Base-by-base conservation (phyloP, 2,797 vertebrate genomes). In the Argentina silus region DNA sequence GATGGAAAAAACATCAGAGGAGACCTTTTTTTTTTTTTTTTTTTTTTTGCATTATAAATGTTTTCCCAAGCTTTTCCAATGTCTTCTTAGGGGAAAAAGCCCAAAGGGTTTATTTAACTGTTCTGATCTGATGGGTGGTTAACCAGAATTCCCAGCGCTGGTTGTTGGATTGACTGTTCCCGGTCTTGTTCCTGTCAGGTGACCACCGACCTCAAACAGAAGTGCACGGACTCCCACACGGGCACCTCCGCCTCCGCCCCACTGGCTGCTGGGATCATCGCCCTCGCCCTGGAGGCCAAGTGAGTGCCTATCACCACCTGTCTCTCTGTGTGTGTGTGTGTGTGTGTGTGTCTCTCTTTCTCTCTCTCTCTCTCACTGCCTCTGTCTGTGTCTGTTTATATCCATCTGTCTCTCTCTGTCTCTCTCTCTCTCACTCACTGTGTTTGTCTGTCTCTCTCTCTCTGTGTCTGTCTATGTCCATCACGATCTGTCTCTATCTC, bases 171-270 rank as follows among this genome's bases (percentile, higher is more conserved):
- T 19, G 66, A 0, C 72, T 70, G 65, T 21, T 5, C 50, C 7
- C 0, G 81, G 71, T 81, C 55, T 8, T 86, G 56, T 78, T 80
- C 62, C 44, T 44, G 23, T 47, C 72, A 98, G 98, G 95, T 99
- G 81, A 99, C 98, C 0, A 99, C 98, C 15, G 98, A 99, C 88
- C 93, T 99, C 74, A 94, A 97, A 69, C 96, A 97, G 86, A 98
- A 98, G 75, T 99, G 98, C 89, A 99, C 98, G 0, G 97, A 98
- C 68, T 94, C 97, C 0, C 98, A 99, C 93, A 99, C 97, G 0
- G 98, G 98, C 57, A 99, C 98, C 0, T 99, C 98, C 0, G 98
- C 98, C 68, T 99, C 98, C 0, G 98, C 98, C 0, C 98, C 97
- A 0, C 87, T 99, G 87, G 98, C 98, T 0, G 98, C 98, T 0